Evolutionary conservation across 2,888 invertebrate genomes (phyloP), one percentile per base, ranked within the genome.

Genomic region (Idaea biselata): DNA sequence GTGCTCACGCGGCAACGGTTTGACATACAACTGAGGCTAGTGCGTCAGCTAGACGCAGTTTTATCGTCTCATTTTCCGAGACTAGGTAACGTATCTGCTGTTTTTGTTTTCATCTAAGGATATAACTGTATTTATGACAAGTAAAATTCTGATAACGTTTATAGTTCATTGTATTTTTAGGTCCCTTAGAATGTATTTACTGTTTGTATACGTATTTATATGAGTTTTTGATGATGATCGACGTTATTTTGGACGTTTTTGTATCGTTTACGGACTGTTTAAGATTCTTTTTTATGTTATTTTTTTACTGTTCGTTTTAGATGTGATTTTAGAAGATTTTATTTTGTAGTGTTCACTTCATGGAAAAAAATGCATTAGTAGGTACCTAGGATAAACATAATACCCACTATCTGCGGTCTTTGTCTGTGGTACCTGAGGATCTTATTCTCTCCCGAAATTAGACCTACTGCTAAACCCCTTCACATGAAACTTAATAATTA

Each of bases 401-500:
- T 44, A 14, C 14, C 44, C 44, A 44, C 14, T 44, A 14, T 44
- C 11, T 11, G 8, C 14, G 14, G 44, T 44, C 44, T 44, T 44
- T 44, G 44, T 44, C 14, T 8, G 44, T 44, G 44, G 14, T 44
- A 44, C 14, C 44, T 11, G 11, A 11, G 44, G 44, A 44, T 56
- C 59, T 31, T 31, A 18, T 54, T 59, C 17, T 61, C 73, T 60
- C 69, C 7, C 16, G 74, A 65, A 69, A 67, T 59, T 67, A 58
- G 59, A 63, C 66, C 63, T 63, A 60, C 64, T 66, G 68, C 59
- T 60, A 56, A 68, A 63, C 66, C 67, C 70, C 63, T 64, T 66
- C 61, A 55, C 65, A 63, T 65, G 65, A 67, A 78, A 81, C 79
- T 82, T 80, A 78, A 81, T 82, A 82, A 82, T 81, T 82, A 84